Percentiles rank a stretch among this genome's conserved stretches.
These are phyloP conservation scores for Diglossa cyanea DNA, from an alignment of 2,797 vertebrate genomes.

Conservation along the genomic window DNA sequence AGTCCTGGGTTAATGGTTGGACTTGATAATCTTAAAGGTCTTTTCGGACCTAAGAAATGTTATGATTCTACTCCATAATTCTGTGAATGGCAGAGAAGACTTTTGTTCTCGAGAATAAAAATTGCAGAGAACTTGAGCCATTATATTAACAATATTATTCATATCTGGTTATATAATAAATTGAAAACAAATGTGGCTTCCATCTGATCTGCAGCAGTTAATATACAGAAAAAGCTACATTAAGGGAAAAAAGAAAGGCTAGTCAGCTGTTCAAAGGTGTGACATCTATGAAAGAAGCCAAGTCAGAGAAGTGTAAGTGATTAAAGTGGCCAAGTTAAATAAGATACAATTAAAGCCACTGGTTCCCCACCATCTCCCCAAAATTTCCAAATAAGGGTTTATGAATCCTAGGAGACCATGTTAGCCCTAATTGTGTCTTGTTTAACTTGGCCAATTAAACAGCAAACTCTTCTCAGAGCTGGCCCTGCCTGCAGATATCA, in stretches of 20 bases:
- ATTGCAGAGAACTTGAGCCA: not conserved
- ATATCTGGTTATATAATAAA: not conserved
- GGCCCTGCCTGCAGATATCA: conserved; percentile 69
- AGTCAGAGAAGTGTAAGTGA: conserved; percentile 48
- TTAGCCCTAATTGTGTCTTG: conserved; percentile 74
- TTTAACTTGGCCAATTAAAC: conserved; percentile 77
- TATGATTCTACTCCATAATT: not conserved
- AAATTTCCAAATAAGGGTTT: conserved; percentile 50
- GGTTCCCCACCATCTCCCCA: conserved; percentile 37
- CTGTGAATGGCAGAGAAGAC: not conserved
- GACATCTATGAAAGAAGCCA: conserved; percentile 67
- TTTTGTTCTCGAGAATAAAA: not conserved
- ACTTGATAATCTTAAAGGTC: not conserved
- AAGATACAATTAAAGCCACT: conserved; percentile 63
- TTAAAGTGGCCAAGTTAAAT: conserved; percentile 75
- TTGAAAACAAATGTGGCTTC: not conserved
- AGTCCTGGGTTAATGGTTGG: not conserved
- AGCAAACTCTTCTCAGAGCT: conserved; percentile 64
- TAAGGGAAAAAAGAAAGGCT: conserved; percentile 9
- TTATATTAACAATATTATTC: not conserved
- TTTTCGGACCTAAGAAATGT: not conserved
- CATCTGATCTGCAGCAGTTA: conserved; percentile 31
- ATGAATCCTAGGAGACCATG: conserved; percentile 68
- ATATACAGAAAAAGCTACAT: conserved; percentile 18
- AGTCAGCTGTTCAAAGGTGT: conserved; percentile 63